phyloP scores from a whole-genome alignment of 1,140 invertebrate species.

The Tribolium madens region DNA sequence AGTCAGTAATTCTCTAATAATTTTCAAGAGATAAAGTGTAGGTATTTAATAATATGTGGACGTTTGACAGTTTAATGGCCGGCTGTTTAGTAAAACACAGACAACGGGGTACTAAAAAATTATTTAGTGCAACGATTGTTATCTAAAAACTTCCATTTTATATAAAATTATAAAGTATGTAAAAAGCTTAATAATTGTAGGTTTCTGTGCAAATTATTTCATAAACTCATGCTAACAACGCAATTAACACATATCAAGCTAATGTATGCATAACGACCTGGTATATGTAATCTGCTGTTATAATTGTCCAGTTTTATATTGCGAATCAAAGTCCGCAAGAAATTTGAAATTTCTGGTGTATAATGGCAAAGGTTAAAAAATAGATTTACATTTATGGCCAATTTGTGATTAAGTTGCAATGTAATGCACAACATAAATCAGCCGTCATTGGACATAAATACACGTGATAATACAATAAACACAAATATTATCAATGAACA shows the following conservation, averaged over 20 bases:
- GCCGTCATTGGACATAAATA: constrained; percentile 41
- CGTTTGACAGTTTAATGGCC: constrained; percentile 14
- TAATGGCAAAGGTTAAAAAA: not conserved
- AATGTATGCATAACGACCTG: constrained; percentile 10
- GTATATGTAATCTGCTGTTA: not conserved
- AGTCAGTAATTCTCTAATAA: too few species aligned
- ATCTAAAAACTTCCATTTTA: not conserved
- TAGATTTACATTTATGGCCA: constrained; percentile 29
- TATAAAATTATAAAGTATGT: not conserved
- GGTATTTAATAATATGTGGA: too few species aligned
- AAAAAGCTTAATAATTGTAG: constrained; percentile 6
- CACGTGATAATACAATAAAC: constrained; percentile 41
- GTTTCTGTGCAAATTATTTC: constrained; percentile 3
- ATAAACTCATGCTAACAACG: constrained; percentile 21
- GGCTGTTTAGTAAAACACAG: not conserved
- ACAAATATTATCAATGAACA: constrained; percentile 45
- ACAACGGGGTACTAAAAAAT: too few species aligned
- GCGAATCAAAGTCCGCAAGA: not conserved
- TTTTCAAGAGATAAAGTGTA: too few species aligned
- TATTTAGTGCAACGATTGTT: not conserved
- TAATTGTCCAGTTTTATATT: not conserved
- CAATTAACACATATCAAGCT: constrained; percentile 11
- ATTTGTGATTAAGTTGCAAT: constrained; percentile 9
- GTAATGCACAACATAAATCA: constrained; percentile 35
- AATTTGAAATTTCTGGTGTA: not conserved